phyloP scores from a whole-genome alignment of 2,888 invertebrate species.

The Carpatolechia fugitivella region DNA sequence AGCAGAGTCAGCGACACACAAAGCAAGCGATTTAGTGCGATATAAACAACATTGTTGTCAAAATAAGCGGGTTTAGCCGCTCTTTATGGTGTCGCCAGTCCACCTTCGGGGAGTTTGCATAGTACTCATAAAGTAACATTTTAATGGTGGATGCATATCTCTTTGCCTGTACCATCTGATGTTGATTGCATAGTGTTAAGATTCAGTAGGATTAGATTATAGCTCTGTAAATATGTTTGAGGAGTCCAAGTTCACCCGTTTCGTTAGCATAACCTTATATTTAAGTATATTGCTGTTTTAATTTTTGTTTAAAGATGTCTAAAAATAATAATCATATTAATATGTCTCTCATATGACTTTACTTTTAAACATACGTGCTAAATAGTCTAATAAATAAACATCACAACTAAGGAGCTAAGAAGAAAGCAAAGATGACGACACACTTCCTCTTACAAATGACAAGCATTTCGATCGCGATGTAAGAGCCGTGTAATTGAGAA shows the following conservation, averaged over 20 bases:
- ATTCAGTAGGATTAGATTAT: conserved; percentile 30
- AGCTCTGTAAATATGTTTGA: conserved; percentile 31
- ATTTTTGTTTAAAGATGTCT: no score
- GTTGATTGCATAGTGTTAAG: conserved; percentile 34
- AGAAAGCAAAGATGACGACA: neutral
- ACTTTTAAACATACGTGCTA: neutral
- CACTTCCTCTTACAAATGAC: conserved; percentile 21
- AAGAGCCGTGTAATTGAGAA: conserved; percentile 27
- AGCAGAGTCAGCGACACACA: conserved; percentile 38
- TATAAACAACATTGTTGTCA: conserved; percentile 50
- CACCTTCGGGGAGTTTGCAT: conserved; percentile 40
- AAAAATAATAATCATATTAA: neutral
- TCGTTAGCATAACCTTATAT: no score
- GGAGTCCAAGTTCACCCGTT: no score
- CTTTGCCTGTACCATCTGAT: conserved; percentile 28
- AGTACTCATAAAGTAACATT: conserved; percentile 37
- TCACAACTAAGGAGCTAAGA: neutral
- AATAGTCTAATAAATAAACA: neutral
- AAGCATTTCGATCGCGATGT: conserved; percentile 35
- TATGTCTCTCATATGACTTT: neutral
- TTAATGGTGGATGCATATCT: conserved; percentile 39
- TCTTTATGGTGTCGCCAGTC: conserved; percentile 29
- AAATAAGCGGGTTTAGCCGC: conserved; percentile 30
- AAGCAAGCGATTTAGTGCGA: conserved; percentile 41
- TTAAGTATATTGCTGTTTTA: no score